Conservation (phyloP, 2,113 vertebrate genomes). For the Cottus gobio region DNA sequence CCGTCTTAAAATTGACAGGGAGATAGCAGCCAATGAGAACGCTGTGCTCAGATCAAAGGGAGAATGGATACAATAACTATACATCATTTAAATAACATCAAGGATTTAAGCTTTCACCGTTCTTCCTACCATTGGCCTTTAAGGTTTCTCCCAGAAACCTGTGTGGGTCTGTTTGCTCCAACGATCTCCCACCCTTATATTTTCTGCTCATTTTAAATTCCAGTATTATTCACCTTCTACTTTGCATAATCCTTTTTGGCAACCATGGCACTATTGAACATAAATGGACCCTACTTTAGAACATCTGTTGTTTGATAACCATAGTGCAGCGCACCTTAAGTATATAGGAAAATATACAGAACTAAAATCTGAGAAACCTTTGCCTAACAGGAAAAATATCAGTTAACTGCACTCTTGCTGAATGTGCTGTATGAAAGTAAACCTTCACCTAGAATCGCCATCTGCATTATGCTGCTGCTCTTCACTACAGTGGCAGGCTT, state of each 20-base stretch:
- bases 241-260: constrained; percentile 40
- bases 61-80: constrained; percentile 7
- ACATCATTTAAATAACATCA: constrained; percentile 16
- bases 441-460: constrained; percentile 21
- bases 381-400: not conserved
- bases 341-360: not conserved
- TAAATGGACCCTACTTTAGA: constrained; percentile 4
- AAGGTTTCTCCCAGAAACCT: constrained; percentile 7
- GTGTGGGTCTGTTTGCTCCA: not conserved
- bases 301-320: constrained; percentile 24
- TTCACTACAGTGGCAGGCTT: constrained; percentile 41
- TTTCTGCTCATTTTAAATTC: constrained; percentile 1
- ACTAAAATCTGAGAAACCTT: not conserved
- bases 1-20: constrained; percentile 74
- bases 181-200: not conserved
- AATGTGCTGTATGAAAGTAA: constrained; percentile 12
- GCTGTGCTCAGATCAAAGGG: constrained; percentile 22
- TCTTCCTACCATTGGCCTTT: not conserved
- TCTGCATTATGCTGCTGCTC: constrained; percentile 33
- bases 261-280: constrained; percentile 9
- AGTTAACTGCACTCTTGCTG: constrained; percentile 7
- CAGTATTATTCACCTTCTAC: constrained; percentile 5
- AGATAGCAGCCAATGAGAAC: constrained; percentile 57
- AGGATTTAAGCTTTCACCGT: constrained; percentile 12
- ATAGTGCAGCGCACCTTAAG: not conserved